These are phyloP conservation scores for Cyclina sinensis DNA, from an alignment of 1,140 invertebrate genomes.

Conservation along the genomic window DNA sequence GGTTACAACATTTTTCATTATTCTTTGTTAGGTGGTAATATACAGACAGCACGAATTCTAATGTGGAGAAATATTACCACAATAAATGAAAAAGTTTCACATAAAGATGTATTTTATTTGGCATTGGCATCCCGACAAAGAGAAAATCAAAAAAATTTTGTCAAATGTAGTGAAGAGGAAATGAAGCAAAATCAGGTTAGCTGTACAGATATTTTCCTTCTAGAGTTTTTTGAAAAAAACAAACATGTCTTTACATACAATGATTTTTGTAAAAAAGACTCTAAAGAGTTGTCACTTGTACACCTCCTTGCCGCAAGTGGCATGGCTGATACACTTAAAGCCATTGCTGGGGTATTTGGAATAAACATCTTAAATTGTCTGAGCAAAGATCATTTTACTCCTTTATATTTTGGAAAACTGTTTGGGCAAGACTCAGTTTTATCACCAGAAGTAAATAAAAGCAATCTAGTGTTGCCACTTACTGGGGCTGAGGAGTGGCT, in stretches of 20 bases:
- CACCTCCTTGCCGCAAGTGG: neutral
- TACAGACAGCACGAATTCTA: neutral
- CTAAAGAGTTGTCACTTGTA: neutral
- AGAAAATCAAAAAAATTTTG: neutral
- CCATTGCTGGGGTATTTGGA: neutral
- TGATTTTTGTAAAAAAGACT: neutral
- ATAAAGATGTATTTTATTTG: neutral
- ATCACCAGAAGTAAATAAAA: neutral
- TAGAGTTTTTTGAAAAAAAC: neutral
- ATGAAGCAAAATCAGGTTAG: neutral
- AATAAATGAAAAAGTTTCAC: neutral
- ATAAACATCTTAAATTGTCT: neutral
- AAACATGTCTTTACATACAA: neutral
- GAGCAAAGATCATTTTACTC: neutral
- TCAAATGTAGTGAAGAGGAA: neutral
- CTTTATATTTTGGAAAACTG: neutral
- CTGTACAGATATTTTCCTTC: neutral
- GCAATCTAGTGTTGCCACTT: neutral
- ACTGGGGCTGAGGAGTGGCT: neutral
- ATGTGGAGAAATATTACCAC: neutral
- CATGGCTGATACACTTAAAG: neutral
- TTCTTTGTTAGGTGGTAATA: slow-evolving; percentile 4
- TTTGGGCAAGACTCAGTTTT: neutral
- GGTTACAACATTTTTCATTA: slow-evolving; percentile 14
- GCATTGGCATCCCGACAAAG: neutral